These are phyloP conservation scores for Chrysolophus pictus DNA, from an alignment of 2,797 vertebrate species.

Conservation along the genomic window DNA sequence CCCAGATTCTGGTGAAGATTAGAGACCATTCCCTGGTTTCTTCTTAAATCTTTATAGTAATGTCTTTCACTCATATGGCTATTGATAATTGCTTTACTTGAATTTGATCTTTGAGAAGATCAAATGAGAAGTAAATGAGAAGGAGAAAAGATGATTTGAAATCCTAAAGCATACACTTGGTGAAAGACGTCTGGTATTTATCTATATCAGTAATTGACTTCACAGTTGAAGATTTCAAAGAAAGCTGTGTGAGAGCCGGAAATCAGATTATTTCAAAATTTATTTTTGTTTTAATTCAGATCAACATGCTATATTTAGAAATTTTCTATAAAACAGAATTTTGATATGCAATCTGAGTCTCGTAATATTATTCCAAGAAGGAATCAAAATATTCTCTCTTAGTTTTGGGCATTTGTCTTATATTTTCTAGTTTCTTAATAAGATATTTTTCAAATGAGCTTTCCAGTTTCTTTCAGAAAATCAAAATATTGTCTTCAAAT, in stretches of 20 bases:
- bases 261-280: conserved; percentile 23
- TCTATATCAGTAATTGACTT: conserved; percentile 39
- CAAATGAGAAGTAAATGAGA: no score
- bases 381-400: not conserved
- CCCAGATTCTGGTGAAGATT: not conserved
- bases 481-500: not conserved
- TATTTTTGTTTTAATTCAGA: conserved; percentile 40
- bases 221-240: conserved; percentile 45
- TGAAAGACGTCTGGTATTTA: conserved; percentile 29
- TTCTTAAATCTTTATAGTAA: not conserved
- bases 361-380: not conserved
- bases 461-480: not conserved
- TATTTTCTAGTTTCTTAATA: not conserved
- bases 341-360: not conserved
- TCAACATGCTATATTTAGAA: not conserved
- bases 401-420: not conserved
- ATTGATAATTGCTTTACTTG: not conserved
- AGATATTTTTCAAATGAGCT: not conserved
- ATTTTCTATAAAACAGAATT: not conserved
- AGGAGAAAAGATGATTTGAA: not conserved
- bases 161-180: not conserved
- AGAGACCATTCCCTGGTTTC: accelerated
- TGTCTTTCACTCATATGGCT: not conserved
- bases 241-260: conserved; percentile 4
- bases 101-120: not conserved